Percentiles rank a stretch among this genome's conserved stretches.
These are phyloP conservation scores for Lithosia quadra DNA, from an alignment of 2,888 invertebrate genomes.

Conservation along the genomic window DNA sequence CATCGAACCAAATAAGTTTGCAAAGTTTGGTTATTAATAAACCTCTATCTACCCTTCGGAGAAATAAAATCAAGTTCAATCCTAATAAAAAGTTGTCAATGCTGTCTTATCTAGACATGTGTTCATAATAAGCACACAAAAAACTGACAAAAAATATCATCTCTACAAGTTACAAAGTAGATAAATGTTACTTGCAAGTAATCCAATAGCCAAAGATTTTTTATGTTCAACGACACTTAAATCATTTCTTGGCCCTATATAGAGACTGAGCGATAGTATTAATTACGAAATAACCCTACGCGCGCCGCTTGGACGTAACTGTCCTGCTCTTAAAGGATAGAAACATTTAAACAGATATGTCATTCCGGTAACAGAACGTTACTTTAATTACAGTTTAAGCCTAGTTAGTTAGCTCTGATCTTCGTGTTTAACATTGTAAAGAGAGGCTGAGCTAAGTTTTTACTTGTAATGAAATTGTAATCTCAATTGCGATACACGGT, in stretches of 20 bases:
- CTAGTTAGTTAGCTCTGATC: conserved; percentile 73
- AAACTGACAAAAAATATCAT: conserved; percentile 37
- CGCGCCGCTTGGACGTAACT: conserved; percentile 70
- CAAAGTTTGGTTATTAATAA: neutral
- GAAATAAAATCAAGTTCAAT: neutral
- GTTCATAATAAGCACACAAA: conserved; percentile 40
- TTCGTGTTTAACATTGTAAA: conserved; percentile 77
- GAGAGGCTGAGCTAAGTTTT: conserved; percentile 68
- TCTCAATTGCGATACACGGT: conserved; percentile 54
- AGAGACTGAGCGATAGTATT: conserved; percentile 67
- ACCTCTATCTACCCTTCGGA: neutral
- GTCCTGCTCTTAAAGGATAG: conserved; percentile 79
- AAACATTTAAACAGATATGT: conserved; percentile 83
- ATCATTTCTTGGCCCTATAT: conserved; percentile 71
- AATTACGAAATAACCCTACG: conserved; percentile 78
- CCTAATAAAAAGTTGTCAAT: conserved; percentile 20
- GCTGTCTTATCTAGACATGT: conserved; percentile 29
- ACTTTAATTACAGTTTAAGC: conserved; percentile 77
- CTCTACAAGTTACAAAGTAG: conserved; percentile 41
- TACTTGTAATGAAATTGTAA: conserved; percentile 73
- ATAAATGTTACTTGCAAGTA: conserved; percentile 40
- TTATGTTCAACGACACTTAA: conserved; percentile 64
- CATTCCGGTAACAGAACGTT: conserved; percentile 80
- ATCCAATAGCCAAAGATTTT: conserved; percentile 44
- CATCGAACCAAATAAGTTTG: neutral